Conservation (phyloP, 2,888 invertebrate species). For the Dysmachus trigonus region DNA sequence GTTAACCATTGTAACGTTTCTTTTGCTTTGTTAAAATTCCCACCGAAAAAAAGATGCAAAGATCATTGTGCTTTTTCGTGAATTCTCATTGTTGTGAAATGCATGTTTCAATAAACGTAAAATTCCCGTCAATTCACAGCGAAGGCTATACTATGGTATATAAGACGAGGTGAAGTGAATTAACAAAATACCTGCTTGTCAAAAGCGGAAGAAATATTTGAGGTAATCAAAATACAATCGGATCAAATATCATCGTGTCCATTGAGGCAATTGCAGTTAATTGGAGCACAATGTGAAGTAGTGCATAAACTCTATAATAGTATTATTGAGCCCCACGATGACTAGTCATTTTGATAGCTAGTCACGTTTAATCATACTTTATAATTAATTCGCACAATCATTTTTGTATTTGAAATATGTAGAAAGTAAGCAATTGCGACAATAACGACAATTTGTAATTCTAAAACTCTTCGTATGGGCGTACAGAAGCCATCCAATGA, state of each 20-base stretch:
- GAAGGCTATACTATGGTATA: not conserved
- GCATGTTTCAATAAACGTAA: not conserved
- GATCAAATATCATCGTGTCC: not conserved
- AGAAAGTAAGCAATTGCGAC: not conserved
- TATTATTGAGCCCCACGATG: not conserved
- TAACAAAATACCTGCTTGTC: not conserved
- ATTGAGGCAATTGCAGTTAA: not conserved
- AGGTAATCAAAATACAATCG: not conserved
- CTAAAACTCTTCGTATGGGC: not conserved
- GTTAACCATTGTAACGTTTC: not conserved
- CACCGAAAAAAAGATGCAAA: not conserved
- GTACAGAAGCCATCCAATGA: not conserved
- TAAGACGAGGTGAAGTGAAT: not conserved
- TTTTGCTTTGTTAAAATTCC: not conserved
- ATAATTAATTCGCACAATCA: not conserved
- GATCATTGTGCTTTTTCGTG: not conserved
- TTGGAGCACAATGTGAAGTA: not conserved
- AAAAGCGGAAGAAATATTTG: not conserved
- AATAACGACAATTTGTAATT: not conserved
- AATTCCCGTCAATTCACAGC: not conserved
- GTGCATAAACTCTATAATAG: not conserved
- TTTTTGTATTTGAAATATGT: not conserved
- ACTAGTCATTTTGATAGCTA: not conserved
- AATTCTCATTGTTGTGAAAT: not conserved
- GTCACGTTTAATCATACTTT: not conserved